phyloP scores from a whole-genome alignment of 1,140 invertebrate species.

The Cyphomyrmex costatus region DNA sequence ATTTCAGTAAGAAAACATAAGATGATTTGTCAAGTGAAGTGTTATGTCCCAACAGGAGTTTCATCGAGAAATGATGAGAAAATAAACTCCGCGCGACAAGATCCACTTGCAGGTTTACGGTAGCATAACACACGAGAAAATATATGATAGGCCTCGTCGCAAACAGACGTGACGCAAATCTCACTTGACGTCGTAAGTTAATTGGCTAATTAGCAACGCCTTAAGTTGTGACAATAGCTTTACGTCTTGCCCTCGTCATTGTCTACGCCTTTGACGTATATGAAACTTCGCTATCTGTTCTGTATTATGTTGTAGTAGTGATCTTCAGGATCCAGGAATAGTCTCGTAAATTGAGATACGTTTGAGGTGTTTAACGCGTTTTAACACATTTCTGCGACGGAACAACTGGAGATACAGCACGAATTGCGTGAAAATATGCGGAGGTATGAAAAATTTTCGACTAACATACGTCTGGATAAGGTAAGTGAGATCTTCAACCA shows the following conservation, averaged over 20 bases:
- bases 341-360: not conserved
- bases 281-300: conserved; percentile 26
- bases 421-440: not conserved
- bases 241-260: conserved; percentile 44
- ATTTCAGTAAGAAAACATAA: not conserved
- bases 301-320: not conserved
- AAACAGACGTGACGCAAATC: conserved; percentile 56
- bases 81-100: not conserved
- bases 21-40: not conserved
- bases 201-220: conserved; percentile 65
- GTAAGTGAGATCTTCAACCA: not conserved
- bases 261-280: conserved; percentile 38
- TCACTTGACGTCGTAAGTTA: conserved; percentile 37
- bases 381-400: not conserved
- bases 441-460: not conserved
- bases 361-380: conserved; percentile 1
- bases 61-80: not conserved
- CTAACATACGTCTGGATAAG: not conserved
- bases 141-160: conserved; percentile 36
- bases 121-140: conserved; percentile 34
- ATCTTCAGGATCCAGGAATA: not conserved
- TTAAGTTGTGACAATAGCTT: conserved; percentile 69
- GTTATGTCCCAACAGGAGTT: not conserved
- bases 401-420: not conserved
- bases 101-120: not conserved